phyloP scores from a whole-genome alignment of 2,888 invertebrate genomes.

The Biston stratarius region DNA sequence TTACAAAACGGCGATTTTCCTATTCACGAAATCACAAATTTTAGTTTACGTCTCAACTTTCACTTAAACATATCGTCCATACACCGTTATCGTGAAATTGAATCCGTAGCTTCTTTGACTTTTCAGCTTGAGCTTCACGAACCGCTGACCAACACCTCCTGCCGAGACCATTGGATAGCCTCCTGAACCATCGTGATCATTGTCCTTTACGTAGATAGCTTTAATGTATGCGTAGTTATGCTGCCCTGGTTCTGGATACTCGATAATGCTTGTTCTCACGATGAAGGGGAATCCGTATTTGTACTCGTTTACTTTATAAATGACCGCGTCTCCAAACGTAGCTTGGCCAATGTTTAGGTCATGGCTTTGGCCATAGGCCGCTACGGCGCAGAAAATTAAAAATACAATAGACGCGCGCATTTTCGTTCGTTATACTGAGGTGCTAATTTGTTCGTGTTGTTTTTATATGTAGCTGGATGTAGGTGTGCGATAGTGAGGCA shows the following conservation, averaged over 20 bases:
- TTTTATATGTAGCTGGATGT: constrained; percentile 68
- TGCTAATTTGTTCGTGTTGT: constrained; percentile 62
- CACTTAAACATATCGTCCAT: constrained; percentile 65
- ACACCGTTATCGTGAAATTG: constrained; percentile 78
- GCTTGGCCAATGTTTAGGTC: constrained; percentile 68
- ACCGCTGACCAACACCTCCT: constrained; percentile 77
- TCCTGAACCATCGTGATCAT: constrained; percentile 68
- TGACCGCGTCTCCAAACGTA: constrained; percentile 70
- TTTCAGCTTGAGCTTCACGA: constrained; percentile 76
- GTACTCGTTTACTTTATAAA: constrained; percentile 67
- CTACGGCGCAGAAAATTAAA: constrained; percentile 60
- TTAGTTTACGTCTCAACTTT: neutral
- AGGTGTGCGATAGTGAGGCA: constrained; percentile 58
- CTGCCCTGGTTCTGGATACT: constrained; percentile 70
- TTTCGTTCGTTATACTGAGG: constrained; percentile 71
- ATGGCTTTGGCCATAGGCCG: constrained; percentile 68
- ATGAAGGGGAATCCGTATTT: constrained; percentile 77
- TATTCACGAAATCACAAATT: no score
- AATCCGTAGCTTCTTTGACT: constrained; percentile 73
- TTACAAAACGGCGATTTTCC: no score
- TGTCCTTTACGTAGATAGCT: constrained; percentile 72
- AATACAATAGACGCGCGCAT: constrained; percentile 65
- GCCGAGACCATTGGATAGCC: constrained; percentile 71
- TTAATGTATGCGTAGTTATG: constrained; percentile 71
- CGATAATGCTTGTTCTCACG: constrained; percentile 65